Evolutionary conservation across 2,797 vertebrate species (phyloP).

Genomic region (Crenichthys baileyi): DNA sequence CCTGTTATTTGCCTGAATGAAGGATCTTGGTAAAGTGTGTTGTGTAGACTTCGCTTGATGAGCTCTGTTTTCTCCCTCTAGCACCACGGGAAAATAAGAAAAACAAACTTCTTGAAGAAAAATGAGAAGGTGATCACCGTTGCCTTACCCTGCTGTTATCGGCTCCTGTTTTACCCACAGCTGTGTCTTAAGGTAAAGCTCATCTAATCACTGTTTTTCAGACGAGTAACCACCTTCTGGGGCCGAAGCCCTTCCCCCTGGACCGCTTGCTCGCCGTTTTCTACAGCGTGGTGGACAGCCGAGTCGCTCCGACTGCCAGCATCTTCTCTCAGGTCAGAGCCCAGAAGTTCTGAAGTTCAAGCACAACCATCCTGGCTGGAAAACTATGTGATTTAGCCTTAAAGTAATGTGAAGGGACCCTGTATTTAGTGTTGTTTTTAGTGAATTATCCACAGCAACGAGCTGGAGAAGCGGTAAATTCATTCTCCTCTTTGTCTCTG

Average conservation of each 20-base stretch:
- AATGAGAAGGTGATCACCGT: slow-evolving; percentile 89
- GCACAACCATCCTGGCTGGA: too few relatives aligned
- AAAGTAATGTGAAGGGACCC: not conserved
- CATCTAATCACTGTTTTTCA: slow-evolving; percentile 49
- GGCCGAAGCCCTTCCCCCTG: slow-evolving; percentile 94
- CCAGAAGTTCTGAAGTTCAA: not conserved
- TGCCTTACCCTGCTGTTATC: not conserved
- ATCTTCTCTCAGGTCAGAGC: slow-evolving; percentile 94
- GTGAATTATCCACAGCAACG: slow-evolving; percentile 25
- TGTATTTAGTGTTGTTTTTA: not conserved
- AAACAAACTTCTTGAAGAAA: slow-evolving; percentile 94
- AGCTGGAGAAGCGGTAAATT: slow-evolving; percentile 30
- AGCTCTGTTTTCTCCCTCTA: slow-evolving; percentile 64
- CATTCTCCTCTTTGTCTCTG: not conserved
- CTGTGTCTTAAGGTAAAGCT: not conserved
- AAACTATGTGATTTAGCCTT: not conserved
- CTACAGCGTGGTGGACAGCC: slow-evolving; percentile 95
- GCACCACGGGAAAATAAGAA: slow-evolving; percentile 96
- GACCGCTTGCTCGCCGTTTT: slow-evolving; percentile 95
- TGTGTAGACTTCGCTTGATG: not conserved
- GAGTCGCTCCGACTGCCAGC: slow-evolving; percentile 93
- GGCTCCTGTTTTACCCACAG: not conserved
- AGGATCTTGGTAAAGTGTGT: not conserved
- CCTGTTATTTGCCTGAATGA: not conserved
- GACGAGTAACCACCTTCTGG: slow-evolving; percentile 97